Evolutionary conservation across 2,113 vertebrate species (phyloP), one percentile per base, ranked within the genome.

Genomic region (Petroica traversi): DNA sequence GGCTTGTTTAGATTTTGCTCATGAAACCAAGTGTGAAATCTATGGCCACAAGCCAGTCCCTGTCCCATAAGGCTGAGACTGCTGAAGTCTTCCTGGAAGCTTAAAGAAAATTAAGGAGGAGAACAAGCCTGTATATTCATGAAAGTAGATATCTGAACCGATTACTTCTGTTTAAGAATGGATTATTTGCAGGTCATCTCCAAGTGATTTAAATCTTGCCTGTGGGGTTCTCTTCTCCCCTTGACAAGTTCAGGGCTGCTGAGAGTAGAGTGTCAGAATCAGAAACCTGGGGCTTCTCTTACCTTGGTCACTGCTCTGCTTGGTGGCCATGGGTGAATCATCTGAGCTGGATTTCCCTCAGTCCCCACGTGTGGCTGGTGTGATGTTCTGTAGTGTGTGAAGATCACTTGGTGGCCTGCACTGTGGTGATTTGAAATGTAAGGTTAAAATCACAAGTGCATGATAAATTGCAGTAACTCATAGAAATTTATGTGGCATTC

Each of bases 1-100:
- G 77, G 46, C 86, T 77, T 93, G 57, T 92, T 96, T 89, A 85
- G 91, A 72, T 90, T 96, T 97, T 95, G 69, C 80, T 88, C 38
- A 18, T 68, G 61, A 87, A 90, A 92, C 82, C 64, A 74, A 88
- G 63, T 93, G 74, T 84, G 78, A 94, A 95, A 91, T 93, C 74
- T 49, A 14, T 88, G 93, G 78, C 67, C 81, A 85, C 34, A 58
- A 95, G 82, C 79, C 92, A 85, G 4, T 77, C 85, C 36, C 52
- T 83, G 80, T 84, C 88, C 71, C 46, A 62, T 61, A 57, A 59
- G 89, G 83, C 72, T 62, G 59, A 74, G 85, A 38, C 59, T 61
- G 24, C 69, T 74, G 14, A 89, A 89, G 43, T 40, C 81, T 81
- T 49, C 82, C 87, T n/a, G 34, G 81, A 82, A 92, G 45, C 58